A percentile compares a stretch with the other conserved stretches of the same genome.
phyloP scores from a whole-genome alignment of 2,888 invertebrate species.

The Temnothorax rugatulus region DNA sequence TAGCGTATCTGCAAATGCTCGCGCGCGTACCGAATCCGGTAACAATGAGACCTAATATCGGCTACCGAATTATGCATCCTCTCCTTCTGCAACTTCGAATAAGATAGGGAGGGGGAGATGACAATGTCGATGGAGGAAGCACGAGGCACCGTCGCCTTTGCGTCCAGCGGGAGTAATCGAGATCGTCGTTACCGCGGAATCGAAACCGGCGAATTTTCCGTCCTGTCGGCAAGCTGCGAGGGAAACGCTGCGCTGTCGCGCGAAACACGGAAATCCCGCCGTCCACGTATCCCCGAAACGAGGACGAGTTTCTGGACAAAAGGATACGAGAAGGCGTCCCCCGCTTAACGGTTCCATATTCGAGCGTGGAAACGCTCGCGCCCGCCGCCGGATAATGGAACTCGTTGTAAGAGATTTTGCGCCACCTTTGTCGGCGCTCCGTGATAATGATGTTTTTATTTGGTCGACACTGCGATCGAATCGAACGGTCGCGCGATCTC shows the following conservation, averaged over 20 bases:
- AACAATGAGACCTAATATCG: slow-evolving; percentile 78
- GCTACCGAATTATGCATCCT: slow-evolving; percentile 74
- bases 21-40: slow-evolving; percentile 69
- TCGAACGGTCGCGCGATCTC: background rate
- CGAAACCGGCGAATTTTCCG: slow-evolving; percentile 70
- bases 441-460: slow-evolving; percentile 17
- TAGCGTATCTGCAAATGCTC: slow-evolving; percentile 22
- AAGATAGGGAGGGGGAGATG: background rate
- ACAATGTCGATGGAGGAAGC: background rate
- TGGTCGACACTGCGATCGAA: background rate
- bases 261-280: slow-evolving; percentile 24
- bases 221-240: slow-evolving; percentile 42
- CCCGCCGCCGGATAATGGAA: slow-evolving; percentile 43
- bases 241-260: slow-evolving; percentile 31
- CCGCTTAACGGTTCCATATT: slow-evolving; percentile 55
- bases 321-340: slow-evolving; percentile 50
- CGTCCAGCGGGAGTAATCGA: slow-evolving; percentile 66
- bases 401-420: slow-evolving; percentile 56
- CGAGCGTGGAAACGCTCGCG: slow-evolving; percentile 19
- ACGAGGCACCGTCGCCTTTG: background rate
- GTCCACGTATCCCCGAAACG: slow-evolving; percentile 57
- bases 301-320: slow-evolving; percentile 62
- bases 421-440: slow-evolving; percentile 4
- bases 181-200: slow-evolving; percentile 69
- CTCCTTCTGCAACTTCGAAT: slow-evolving; percentile 41